Percentiles rank a stretch among this genome's conserved stretches.
Evolutionary conservation across 1,140 invertebrate genomes (phyloP).

Genomic region (Eurosta solidaginis): DNA sequence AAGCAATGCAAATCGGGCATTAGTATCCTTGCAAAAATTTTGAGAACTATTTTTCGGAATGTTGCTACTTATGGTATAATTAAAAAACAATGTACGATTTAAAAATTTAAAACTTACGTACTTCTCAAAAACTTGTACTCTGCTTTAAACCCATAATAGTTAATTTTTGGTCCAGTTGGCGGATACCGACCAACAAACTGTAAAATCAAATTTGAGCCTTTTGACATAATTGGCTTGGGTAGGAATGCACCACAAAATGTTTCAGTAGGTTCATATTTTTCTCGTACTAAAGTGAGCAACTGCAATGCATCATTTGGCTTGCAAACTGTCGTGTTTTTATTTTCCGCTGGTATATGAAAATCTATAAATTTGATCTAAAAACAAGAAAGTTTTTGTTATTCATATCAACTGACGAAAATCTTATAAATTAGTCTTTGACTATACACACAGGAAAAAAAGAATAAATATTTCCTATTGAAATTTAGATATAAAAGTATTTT

Average conservation of each 20-base stretch:
- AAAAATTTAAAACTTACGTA: no score
- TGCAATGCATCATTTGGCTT: conserved; percentile 49
- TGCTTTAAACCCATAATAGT: conserved; percentile 79
- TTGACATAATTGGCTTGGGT: conserved; percentile 87
- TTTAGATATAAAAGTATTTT: no score
- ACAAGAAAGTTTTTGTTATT: no score
- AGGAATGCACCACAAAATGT: conserved; percentile 79
- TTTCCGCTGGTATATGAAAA: conserved; percentile 51
- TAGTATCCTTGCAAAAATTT: no score
- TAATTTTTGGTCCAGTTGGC: conserved; percentile 69
- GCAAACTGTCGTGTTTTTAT: conserved; percentile 46
- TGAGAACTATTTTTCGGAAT: no score
- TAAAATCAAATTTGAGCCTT: conserved; percentile 77
- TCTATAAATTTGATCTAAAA: conserved; percentile 52
- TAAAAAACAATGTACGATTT: background rate
- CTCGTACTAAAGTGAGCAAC: conserved; percentile 43
- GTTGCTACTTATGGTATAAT: no score
- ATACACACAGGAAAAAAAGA: no score
- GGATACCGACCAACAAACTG: conserved; percentile 74
- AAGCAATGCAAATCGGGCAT: no score
- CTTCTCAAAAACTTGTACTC: conserved; percentile 87
- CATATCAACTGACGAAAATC: no score
- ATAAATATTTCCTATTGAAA: no score
- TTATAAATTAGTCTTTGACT: no score
- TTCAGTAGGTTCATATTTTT: conserved; percentile 65